These are phyloP conservation scores for Gambusia holbrooki DNA, from an alignment of 2,113 vertebrate species.

Conservation along the genomic window DNA sequence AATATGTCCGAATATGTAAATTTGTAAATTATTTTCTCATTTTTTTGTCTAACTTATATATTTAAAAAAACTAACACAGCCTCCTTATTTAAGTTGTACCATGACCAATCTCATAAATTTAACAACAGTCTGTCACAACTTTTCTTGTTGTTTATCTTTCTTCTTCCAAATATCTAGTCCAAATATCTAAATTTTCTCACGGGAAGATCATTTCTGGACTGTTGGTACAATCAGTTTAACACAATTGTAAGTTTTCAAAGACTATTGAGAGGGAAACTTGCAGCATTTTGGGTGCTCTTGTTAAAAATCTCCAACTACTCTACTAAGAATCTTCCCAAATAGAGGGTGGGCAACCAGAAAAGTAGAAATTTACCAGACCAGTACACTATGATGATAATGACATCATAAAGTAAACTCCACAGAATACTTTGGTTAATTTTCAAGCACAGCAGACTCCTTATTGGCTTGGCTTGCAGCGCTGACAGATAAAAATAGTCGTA, in stretches of 20 bases:
- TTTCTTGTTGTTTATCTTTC: background rate
- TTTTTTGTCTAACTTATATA: background rate
- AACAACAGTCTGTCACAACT: background rate
- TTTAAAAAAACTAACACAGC: background rate
- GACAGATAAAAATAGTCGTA: constrained; percentile 2
- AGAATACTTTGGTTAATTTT: background rate
- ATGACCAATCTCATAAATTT: background rate
- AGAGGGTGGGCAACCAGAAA: background rate
- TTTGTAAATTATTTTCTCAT: background rate
- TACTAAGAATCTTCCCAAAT: background rate
- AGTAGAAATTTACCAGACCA: background rate
- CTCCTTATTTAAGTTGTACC: background rate
- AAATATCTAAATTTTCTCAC: background rate
- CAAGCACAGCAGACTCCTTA: background rate
- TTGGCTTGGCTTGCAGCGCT: background rate
- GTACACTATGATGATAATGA: background rate
- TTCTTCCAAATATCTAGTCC: background rate
- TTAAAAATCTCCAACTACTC: background rate
- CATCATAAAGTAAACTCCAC: background rate
- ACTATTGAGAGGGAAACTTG: background rate
- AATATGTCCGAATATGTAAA: no score
- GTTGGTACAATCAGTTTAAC: background rate
- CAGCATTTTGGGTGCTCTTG: background rate
- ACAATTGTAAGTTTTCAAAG: background rate
- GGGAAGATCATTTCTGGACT: background rate